A percentile compares a stretch with the other conserved stretches of the same genome.
These are phyloP conservation scores for Labeo rohita DNA, from an alignment of 2,113 vertebrate genomes.

Conservation along the genomic window DNA sequence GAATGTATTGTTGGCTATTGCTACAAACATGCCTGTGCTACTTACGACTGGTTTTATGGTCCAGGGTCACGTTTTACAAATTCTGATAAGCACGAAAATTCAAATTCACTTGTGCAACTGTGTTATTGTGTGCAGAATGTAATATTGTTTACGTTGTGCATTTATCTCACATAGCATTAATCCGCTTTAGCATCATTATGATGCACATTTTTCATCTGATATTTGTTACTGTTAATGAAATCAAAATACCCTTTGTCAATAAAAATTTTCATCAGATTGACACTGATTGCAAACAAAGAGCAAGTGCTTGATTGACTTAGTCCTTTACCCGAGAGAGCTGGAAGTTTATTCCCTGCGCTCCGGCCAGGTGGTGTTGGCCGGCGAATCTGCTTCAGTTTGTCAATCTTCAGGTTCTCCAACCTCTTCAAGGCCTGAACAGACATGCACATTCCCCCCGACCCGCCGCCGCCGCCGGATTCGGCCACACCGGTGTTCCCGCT, in stretches of 20 bases:
- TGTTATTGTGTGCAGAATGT: not conserved
- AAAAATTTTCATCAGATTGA: not conserved
- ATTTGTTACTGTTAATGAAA: not conserved
- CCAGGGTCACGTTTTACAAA: not conserved
- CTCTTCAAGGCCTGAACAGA: constrained; percentile 86
- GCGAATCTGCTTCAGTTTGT: constrained; percentile 90
- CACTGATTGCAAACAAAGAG: not conserved
- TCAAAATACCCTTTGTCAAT: not conserved
- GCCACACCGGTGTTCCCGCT: constrained; percentile 70
- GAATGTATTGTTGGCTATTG: no score
- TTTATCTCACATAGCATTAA: not conserved
- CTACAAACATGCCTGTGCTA: no score
- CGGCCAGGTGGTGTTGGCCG: constrained; percentile 77
- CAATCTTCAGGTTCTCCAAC: constrained; percentile 93
- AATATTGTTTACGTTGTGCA: not conserved
- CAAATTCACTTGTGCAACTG: not conserved
- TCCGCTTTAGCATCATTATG: not conserved
- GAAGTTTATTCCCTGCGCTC: constrained; percentile 79
- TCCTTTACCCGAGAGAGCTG: constrained; percentile 83
- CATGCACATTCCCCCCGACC: constrained; percentile 79
- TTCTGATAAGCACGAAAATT: no score
- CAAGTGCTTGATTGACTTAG: not conserved
- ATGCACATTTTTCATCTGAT: not conserved
- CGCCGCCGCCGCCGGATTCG: constrained; percentile 63
- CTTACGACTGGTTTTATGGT: no score